Evolutionary conservation across 92 coral and sea anemone species (phyloP).

Genomic region (Blastomussa wellsi): DNA sequence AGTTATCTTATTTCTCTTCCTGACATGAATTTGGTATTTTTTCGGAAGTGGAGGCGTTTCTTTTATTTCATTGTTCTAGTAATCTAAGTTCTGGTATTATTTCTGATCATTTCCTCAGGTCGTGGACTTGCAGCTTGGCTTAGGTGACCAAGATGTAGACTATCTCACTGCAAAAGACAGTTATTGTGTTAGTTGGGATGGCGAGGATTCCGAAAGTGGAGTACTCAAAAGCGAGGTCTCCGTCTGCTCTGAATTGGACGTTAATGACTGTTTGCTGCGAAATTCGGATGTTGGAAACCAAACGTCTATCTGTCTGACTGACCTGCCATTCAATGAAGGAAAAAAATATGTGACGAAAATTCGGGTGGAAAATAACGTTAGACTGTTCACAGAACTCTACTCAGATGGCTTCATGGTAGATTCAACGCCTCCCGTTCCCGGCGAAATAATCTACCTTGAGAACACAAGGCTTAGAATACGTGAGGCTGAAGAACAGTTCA

Average conservation of each 20-base stretch:
- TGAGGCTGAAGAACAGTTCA: slow-evolving; percentile 27
- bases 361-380: slow-evolving; percentile 74
- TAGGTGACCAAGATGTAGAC: slow-evolving; percentile 41
- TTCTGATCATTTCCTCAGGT: slow-evolving; percentile 55
- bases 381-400: slow-evolving; percentile 48
- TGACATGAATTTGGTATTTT: too few relatives aligned
- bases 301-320: slow-evolving; percentile 68
- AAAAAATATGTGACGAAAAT: slow-evolving; percentile 67
- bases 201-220: slow-evolving; percentile 68
- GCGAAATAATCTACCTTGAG: slow-evolving; percentile 59
- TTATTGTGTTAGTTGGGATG: slow-evolving; percentile 75
- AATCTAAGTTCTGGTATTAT: too few relatives aligned
- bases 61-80: too few relatives aligned
- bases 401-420: slow-evolving; percentile 85
- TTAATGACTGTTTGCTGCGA: slow-evolving; percentile 59
- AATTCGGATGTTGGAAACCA: slow-evolving; percentile 59
- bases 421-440: slow-evolving; percentile 74
- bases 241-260: slow-evolving; percentile 64
- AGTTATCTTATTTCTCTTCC: too few relatives aligned
- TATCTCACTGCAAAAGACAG: slow-evolving; percentile 71
- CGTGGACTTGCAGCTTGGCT: slow-evolving; percentile 62
- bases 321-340: slow-evolving; percentile 73
- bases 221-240: slow-evolving; percentile 65
- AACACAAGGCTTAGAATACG: not conserved
- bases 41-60: too few relatives aligned